Evolutionary conservation across 2,113 vertebrate species (phyloP).

Genomic region (Peucedramus taeniatus): DNA sequence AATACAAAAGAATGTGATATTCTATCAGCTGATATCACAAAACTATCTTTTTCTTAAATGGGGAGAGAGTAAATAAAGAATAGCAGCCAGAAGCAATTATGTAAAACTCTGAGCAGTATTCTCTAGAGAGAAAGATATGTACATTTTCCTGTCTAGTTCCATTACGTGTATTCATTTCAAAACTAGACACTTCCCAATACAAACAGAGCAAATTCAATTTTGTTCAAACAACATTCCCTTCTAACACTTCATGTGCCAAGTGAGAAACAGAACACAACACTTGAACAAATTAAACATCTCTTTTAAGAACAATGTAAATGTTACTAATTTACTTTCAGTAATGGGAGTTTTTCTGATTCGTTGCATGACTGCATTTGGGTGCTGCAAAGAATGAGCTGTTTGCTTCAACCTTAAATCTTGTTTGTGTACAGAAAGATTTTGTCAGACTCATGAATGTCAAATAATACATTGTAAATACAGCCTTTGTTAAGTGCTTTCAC

Average conservation of each 20-base stretch:
- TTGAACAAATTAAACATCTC: neutral
- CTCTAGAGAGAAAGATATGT: neutral
- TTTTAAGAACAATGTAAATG: neutral
- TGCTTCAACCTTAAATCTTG: neutral
- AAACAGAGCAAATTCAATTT: constrained; percentile 38
- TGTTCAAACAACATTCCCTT: neutral
- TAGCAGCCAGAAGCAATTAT: constrained; percentile 32
- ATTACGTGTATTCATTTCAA: constrained; percentile 28
- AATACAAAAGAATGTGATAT: neutral
- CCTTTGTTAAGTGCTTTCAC: neutral
- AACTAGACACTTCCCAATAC: constrained; percentile 8
- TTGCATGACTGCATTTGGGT: neutral
- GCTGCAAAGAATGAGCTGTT: neutral
- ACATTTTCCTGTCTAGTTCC: constrained; percentile 32
- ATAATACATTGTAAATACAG: neutral
- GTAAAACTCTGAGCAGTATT: neutral
- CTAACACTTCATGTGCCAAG: neutral
- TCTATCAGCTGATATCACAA: neutral
- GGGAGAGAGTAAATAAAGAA: constrained; percentile 15
- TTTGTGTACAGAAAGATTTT: neutral
- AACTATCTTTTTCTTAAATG: neutral
- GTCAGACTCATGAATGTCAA: neutral
- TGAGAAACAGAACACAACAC: neutral
- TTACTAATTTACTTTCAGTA: neutral
- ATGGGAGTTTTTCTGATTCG: neutral